phyloP scores from a whole-genome alignment of 2,888 invertebrate species.

The Melanostoma mellinum region DNA sequence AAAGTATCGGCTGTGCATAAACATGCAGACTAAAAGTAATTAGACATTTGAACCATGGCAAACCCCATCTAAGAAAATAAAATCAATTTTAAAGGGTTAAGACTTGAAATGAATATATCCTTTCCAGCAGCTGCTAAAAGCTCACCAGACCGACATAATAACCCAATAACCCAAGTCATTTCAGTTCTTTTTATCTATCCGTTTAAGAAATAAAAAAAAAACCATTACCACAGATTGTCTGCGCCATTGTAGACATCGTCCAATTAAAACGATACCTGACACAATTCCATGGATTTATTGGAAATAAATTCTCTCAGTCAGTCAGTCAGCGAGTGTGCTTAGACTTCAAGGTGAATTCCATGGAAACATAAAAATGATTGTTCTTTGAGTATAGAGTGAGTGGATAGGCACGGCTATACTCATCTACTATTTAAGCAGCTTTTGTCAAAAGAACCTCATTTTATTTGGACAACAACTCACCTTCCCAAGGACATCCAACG shows the following conservation, averaged over 20 bases:
- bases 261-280: slow-evolving; percentile 25
- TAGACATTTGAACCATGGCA: no score
- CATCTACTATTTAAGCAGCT: neutral
- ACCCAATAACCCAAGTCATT: slow-evolving; percentile 24
- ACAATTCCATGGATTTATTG: slow-evolving; percentile 32
- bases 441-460: slow-evolving; percentile 2
- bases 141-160: slow-evolving; percentile 20
- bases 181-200: slow-evolving; percentile 2
- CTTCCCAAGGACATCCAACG: slow-evolving; percentile 90
- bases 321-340: neutral
- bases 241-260: slow-evolving; percentile 23
- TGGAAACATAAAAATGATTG: neutral
- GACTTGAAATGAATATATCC: neutral
- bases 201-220: neutral
- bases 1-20: no score
- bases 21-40: no score
- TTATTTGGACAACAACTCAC: slow-evolving; percentile 83
- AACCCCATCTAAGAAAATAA: no score
- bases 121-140: neutral
- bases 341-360: slow-evolving; percentile 29
- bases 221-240: slow-evolving; percentile 18
- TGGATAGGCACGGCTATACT: neutral
- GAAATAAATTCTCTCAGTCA: slow-evolving; percentile 14
- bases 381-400: neutral
- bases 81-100: no score